Base-by-base conservation (phyloP, 2,888 invertebrate genomes). In the Meganola albula region DNA sequence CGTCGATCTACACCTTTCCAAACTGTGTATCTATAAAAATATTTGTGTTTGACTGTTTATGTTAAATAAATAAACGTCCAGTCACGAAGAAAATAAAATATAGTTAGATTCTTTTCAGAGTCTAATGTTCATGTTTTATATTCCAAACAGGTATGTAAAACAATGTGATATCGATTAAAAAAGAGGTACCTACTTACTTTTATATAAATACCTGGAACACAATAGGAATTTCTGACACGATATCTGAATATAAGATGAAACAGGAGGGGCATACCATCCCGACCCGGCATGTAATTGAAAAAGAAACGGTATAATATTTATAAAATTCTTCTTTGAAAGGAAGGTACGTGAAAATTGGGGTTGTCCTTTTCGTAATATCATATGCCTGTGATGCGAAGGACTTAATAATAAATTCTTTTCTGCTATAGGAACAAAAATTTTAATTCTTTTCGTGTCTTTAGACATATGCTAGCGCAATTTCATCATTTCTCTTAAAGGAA, bases 351-450 rank as follows among this genome's bases (percentile, higher is more conserved):
- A 51, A 50, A 63, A 64, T 69, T 63, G 64, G 63, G 63, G 58
- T 58, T 65, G 62, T 63, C 61, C 63, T 60, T 44, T 53, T 56
- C 64, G 60, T 66, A 67, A 73, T 73, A 71, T 71, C 70, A 67
- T 70, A 73, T 72, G 73, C 66, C 53, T 58, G 62, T 68, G 69
- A 72, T 72, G 67, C 63, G 62, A 43, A 7, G 57, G 57, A 63
- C 71, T 71, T 77, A 73, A 80, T 77, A 77, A 77, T 74, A 76
- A 75, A 78, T 82, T 78, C 74, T 69, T 75, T 76, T 75, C 74
- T 72, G 65, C 53, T 64, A 71, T 74, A 73, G 70, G 73, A 75
- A 70, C 67, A 70, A 74, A 74, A 77, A 78, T 80, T 76, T 72
- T 74, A 79, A 82, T 80, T 79, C 75, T 64, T 69, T 63, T 56